Evolutionary conservation across 2,113 vertebrate species (phyloP).

Genomic region (Epinephelus cyanopodus): DNA sequence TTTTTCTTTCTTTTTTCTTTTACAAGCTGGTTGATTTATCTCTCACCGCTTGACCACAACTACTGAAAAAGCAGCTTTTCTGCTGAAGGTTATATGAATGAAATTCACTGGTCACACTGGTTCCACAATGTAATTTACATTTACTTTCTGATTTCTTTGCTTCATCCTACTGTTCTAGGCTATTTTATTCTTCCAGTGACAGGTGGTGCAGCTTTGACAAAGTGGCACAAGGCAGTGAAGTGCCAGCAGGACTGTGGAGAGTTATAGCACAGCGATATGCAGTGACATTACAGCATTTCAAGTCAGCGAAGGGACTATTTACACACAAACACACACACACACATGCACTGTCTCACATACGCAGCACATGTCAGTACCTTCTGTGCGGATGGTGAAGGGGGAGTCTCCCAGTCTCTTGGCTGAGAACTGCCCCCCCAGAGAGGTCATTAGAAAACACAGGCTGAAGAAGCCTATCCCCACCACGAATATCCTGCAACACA

Average conservation of each 20-base stretch:
- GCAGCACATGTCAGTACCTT: constrained; percentile 87
- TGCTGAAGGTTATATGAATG: constrained; percentile 13
- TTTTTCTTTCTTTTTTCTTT: not conserved
- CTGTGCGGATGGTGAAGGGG: constrained; percentile 95
- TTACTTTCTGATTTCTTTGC: constrained; percentile 17
- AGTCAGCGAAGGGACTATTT: constrained; percentile 19
- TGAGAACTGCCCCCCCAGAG: constrained; percentile 96
- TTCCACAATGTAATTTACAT: constrained; percentile 8
- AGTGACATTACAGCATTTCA: constrained; percentile 50
- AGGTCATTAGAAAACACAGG: constrained; percentile 98
- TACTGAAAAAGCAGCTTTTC: constrained; percentile 21
- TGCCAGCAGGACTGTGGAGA: constrained; percentile 22
- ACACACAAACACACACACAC: constrained; percentile 35
- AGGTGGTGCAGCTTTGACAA: constrained; percentile 24
- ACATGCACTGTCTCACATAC: constrained; percentile 7
- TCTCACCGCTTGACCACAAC: not conserved
- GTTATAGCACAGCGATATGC: constrained; percentile 17
- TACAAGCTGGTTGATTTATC: constrained; percentile 28
- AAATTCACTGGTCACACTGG: not conserved
- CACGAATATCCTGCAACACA: constrained; percentile 93
- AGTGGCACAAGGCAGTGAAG: constrained; percentile 32
- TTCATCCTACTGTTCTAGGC: not conserved
- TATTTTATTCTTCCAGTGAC: constrained; percentile 15
- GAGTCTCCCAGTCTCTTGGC: constrained; percentile 94
- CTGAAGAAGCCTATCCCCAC: constrained; percentile 98